Evolutionary conservation across 2,113 vertebrate species (phyloP), one percentile per base, ranked within the genome.

Genomic region (Campylorhamphus procurvoides): DNA sequence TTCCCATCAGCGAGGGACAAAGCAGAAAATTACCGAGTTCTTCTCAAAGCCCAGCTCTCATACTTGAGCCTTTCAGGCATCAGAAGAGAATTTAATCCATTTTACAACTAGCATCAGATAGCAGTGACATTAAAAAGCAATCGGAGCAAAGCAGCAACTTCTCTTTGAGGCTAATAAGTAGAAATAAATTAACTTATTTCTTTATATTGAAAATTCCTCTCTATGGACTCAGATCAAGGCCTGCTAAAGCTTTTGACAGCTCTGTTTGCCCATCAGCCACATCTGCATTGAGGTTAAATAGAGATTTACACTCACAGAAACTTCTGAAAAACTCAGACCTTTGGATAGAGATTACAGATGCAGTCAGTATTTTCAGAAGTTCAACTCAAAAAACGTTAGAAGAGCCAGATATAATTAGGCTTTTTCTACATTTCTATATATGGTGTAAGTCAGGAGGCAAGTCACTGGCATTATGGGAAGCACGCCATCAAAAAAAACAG

Each of bases 131-230:
- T 92, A 92, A 90, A 96, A 93, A 86, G 71, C 90, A 86, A 76
- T 7, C 0, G 0, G 79, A 90, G 76, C 72, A 81, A 92, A 90
- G 85, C 56, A 59, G 79, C 39, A 68, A 80, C 87, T 95, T 77
- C 71, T 91, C 92, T 96, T 91, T 62, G 91, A 94, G 87, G 60
- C 60, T 90, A 72, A 42, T 52, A 90, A 56, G 78, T 44, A 86
- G 93, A 91, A 96, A 94, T 88, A 97, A 94, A 94, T 96, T 95
- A 97, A 94, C 87, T 52, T 56, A 80, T 83, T 92, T 71, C 92
- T 95, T 84, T 35, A 63, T 68, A 76, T n/a, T 68, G 39, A 92
- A 92, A 96, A 90, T 53, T 92, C 72, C 59, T 91, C 60, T 90
- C 60, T 71, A 37, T 0, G 0, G 64, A 47, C 84, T 46, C 40